Conservation (phyloP, 2,113 vertebrate genomes). For the Harpagus bidentatus region DNA sequence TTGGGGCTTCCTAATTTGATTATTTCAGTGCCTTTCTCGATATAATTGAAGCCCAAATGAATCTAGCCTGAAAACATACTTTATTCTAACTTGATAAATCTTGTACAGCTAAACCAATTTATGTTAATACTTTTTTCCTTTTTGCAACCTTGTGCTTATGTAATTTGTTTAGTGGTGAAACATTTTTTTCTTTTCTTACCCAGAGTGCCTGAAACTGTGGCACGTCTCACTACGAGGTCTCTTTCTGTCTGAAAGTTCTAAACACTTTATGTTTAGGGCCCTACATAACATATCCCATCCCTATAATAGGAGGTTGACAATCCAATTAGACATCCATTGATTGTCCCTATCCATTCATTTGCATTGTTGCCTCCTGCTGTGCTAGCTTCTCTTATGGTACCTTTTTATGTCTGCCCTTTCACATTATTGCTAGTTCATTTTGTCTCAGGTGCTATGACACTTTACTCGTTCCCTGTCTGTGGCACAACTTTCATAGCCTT, state of each 20-base stretch:
- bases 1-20: conserved; percentile 55
- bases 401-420: not conserved
- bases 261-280: not conserved
- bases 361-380: not conserved
- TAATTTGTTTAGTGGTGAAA: conserved; percentile 35
- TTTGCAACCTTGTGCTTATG: conserved; percentile 30
- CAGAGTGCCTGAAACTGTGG: not conserved
- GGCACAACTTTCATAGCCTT: not conserved
- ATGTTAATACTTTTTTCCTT: conserved; percentile 22
- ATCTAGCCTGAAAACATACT: conserved; percentile 45
- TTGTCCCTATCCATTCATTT: not conserved
- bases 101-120: conserved; percentile 55
- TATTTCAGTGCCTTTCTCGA: conserved; percentile 46
- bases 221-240: not conserved
- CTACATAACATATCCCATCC: not conserved
- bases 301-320: not conserved
- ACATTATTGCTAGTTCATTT: not conserved
- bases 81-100: conserved; percentile 62
- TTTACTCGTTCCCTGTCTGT: not conserved
- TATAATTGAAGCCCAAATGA: conserved; percentile 42
- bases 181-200: not conserved
- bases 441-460: not conserved
- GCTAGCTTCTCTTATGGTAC: not conserved
- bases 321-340: not conserved
- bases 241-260: not conserved